Evolutionary conservation across 2,888 invertebrate genomes (phyloP), one percentile per base, ranked within the genome.

Genomic region (Leptinotarsa peninsularis): DNA sequence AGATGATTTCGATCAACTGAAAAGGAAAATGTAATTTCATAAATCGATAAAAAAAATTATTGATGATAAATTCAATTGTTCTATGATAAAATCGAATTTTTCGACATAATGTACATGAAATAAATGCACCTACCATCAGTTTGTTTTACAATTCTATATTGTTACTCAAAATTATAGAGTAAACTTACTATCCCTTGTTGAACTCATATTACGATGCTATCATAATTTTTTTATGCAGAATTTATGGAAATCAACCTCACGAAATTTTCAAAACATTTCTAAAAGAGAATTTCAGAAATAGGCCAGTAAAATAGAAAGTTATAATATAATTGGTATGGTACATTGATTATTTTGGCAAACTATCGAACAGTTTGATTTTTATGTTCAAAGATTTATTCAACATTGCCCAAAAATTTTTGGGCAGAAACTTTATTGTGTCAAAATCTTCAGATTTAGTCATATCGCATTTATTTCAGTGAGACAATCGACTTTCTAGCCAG

Each of bases 401-500:
- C 13, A 23, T 21, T 23, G 21, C 23, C 23, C 23, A 18, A 23
- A 23, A 4, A 21, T 13, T 21, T 58, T 58, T 23, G 15, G 18
- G 18, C 18, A 18, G 1, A 18, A 18, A 58, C 27, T 23, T 58
- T 15, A 27, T 23, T 58, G 58, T 58, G 58, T 14, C 14, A 58
- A 15, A 58, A 58, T 58, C 14, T 58, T 58, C 4, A 10, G 18
- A n/a, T 63, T 63, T n/a, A 33, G 43, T 17, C 18, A 33, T 43
- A 33, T 63, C n/a, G n/a, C 33, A n/a, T 63, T 33, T 2, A 63
- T 63, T 43, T 7, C 43, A 33, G 63, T 63, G 63, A 63, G 63
- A 33, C 63, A 63, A 33, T 63, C 63, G 43, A 63, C 17, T 27
- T 63, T 63, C 43, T 33, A 63, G 63, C 43, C 63, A 63, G 33